Evolutionary conservation across 1,140 invertebrate species (phyloP).

Genomic region (Brachionus calyciflorus): DNA sequence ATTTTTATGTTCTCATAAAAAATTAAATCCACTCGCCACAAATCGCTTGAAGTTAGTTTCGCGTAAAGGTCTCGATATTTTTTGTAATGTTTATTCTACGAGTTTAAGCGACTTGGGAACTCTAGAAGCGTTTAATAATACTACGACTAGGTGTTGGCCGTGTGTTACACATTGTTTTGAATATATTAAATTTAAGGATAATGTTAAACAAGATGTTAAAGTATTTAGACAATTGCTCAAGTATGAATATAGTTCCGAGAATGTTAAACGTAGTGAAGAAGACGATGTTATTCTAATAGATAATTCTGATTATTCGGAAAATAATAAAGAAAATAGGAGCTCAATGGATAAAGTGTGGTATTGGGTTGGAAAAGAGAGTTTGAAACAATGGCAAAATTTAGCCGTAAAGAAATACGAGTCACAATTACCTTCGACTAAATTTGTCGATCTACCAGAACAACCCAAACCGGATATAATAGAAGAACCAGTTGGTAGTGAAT

Average conservation of each 20-base stretch:
- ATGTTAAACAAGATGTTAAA: conserved; percentile 38
- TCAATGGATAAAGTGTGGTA: conserved; percentile 50
- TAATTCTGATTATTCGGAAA: neutral
- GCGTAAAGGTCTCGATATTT: neutral
- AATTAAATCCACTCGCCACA: neutral
- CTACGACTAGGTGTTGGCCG: neutral
- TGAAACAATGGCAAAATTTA: conserved; percentile 59
- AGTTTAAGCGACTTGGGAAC: neutral
- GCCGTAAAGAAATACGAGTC: conserved; percentile 51
- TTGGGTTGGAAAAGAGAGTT: conserved; percentile 62
- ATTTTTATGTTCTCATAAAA: neutral
- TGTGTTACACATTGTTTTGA: conserved; percentile 6
- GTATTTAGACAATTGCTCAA: neutral
- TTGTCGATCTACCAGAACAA: neutral
- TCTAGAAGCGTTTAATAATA: conserved; percentile 41
- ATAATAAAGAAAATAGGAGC: conserved; percentile 17
- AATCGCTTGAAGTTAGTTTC: conserved; percentile 17
- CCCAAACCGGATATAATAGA: conserved; percentile 12
- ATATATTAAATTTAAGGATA: conserved; percentile 33
- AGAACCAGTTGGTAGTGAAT: neutral
- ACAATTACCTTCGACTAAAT: neutral
- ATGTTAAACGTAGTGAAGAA: neutral
- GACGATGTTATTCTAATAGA: neutral
- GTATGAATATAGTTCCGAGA: neutral
- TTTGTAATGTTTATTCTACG: neutral